These are phyloP conservation scores for Planiliza haematocheilus DNA, from an alignment of 2,113 vertebrate genomes.

Conservation along the genomic window DNA sequence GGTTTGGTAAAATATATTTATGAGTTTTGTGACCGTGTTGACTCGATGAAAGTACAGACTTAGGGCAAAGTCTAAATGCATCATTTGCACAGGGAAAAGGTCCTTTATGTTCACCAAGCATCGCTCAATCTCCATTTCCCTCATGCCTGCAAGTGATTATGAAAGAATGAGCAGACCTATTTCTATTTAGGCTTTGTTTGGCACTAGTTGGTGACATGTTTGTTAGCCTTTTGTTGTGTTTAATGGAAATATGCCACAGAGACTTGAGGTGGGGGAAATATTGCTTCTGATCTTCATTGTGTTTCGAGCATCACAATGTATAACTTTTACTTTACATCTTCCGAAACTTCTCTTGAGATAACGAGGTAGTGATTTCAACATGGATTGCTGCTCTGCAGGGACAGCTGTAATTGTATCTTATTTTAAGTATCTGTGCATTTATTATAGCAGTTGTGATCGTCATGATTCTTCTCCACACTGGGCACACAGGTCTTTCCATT, in stretches of 20 bases:
- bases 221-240: slow-evolving; percentile 56
- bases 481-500: no score
- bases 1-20: slow-evolving; percentile 56
- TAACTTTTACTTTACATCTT: slow-evolving; percentile 32
- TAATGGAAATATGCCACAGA: slow-evolving; percentile 47
- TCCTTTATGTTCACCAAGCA: slow-evolving; percentile 40
- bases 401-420: no score
- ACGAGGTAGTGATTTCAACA: slow-evolving; percentile 5
- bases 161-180: slow-evolving; percentile 50
- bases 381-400: not conserved
- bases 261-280: slow-evolving; percentile 4
- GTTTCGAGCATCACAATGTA: slow-evolving; percentile 29
- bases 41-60: slow-evolving; percentile 44
- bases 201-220: slow-evolving; percentile 55
- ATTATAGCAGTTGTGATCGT: no score
- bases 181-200: slow-evolving; percentile 59
- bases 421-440: no score
- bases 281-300: not conserved
- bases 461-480: no score
- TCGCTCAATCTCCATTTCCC: slow-evolving; percentile 55
- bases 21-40: slow-evolving; percentile 60
- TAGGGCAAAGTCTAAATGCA: slow-evolving; percentile 44
- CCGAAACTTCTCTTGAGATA: not conserved
- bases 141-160: slow-evolving; percentile 48
- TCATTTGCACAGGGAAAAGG: slow-evolving; percentile 52